Base-by-base conservation (phyloP, 2,888 invertebrate species). In the Scaptomyza polygonia region DNA sequence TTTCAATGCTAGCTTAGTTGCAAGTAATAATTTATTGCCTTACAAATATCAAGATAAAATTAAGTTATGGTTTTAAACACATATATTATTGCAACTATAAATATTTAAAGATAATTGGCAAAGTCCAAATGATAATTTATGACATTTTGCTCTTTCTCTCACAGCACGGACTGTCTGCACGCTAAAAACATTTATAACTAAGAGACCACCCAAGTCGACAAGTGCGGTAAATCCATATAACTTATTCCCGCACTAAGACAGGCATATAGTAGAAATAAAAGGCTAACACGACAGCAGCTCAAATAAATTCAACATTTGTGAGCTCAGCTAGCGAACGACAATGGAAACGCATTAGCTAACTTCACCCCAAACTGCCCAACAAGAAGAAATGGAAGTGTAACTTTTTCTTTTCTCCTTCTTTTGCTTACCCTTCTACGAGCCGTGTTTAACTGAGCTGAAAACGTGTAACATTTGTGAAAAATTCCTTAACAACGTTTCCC, bases 181-280 rank as follows among this genome's bases (percentile, higher is more conserved):
- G 78, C 73, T 45, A 55, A 62, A 18, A 44, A 67, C 67, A 73
- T 77, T 77, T 73, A 77, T 73, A 56, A 67, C 43, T 25, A 39
- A 54, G 1, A 9, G 16, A 39, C 42, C 27, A 16, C 36, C 49
- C 39, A 39, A 39, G 39, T 16, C 39, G 40, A 36, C 66, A 62
- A 67, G 61, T 64, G 67, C 69, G 51, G 53, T 53, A 71, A 83
- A 77, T 86, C 86, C 84, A 67, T 71, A 83, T 79, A 80, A 72
- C 55, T 79, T 86, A 79, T 82, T 25, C 62, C 65, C 47, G 65
- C 54, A 55, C 16, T 70, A 82, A 71, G 83, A 87, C 79, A 74
- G 83, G 79, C 82, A 71, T n/a, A n/a, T n/a, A n/a, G 82, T 88
- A 75, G 86, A 67, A 82, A 88, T 83, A 86, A 76, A 39, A 69